Percentiles rank a stretch among this genome's conserved stretches.
phyloP scores from a whole-genome alignment of 2,113 vertebrate species.

The Cheirogaleus medius region DNA sequence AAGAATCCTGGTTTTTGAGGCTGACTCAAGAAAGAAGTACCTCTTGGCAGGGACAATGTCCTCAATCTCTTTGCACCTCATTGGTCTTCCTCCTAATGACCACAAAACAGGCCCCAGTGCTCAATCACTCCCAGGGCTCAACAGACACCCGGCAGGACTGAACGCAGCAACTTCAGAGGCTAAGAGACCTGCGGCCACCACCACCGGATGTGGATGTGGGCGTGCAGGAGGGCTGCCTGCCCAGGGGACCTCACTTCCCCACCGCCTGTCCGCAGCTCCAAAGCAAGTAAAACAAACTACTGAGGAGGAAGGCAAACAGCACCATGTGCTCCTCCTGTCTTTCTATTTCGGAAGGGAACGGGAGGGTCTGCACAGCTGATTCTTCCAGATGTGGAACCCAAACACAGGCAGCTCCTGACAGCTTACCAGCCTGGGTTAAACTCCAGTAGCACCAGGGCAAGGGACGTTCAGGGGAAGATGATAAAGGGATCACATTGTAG shows the following conservation, averaged over 20 bases:
- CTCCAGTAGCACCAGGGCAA: slow-evolving; percentile 30
- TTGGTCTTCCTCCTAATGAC: neutral
- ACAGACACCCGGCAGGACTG: neutral
- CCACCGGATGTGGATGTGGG: neutral
- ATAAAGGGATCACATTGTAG: neutral
- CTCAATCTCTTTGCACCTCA: neutral
- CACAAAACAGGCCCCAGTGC: neutral
- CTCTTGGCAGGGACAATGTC: neutral
- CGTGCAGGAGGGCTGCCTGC: neutral
- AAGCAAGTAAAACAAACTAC: slow-evolving; percentile 68
- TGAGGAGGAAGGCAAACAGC: slow-evolving; percentile 31
- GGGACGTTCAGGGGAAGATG: neutral
- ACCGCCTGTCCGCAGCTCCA: neutral
- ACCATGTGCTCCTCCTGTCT: neutral
- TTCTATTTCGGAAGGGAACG: neutral
- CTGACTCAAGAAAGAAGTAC: neutral
- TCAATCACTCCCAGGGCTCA: neutral
- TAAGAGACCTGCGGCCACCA: neutral
- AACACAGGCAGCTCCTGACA: slow-evolving; percentile 56
- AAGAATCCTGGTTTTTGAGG: neutral
- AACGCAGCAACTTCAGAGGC: neutral
- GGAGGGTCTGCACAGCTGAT: slow-evolving; percentile 52
- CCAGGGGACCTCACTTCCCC: neutral
- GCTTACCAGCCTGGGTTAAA: slow-evolving; percentile 44
- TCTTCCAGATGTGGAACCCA: slow-evolving; percentile 68